Base-by-base conservation (phyloP, 2,113 vertebrate species). In the Lepus americanus region DNA sequence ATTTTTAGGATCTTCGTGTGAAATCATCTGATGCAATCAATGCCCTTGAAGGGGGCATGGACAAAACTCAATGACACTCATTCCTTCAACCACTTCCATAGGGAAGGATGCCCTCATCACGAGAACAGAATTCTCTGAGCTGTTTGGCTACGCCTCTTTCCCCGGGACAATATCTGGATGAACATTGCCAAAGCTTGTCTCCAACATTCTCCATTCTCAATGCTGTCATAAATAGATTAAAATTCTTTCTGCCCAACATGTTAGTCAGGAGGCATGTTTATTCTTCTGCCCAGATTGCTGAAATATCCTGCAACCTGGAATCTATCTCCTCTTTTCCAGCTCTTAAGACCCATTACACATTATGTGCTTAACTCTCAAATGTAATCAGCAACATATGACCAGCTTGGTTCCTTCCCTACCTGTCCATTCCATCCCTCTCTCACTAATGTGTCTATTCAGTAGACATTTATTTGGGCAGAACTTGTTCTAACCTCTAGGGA, bases 171-270 rank as follows among this genome's bases (percentile, higher is more conserved):
- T 70, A 9, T 88, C 31, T 69, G n/a, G 7, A 31, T 59, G 6
- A 27, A 11, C 6, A 74, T 0, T 63, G 51, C 19, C 73, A 87
- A 95, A 97, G 67, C 20, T 2, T 76, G 13, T 31, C 79, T 76
- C 44, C 29, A 87, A 84, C 31, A 87, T 27, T 59, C 25, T 95
- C 55, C 31, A 78, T 93, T 82, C 9, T 89, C 19, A 78, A 55
- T 74, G 89, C 51, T 64, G 87, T 84, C 33, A 22, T 63, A 13
- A 84, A 72, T 44, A 91, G 4, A 89, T 79, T 89, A 79, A 83
- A 94, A 93, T 69, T 14, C 10, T 25, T 61, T 88, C 67, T 67
- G 67, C 49, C 29, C n/a, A 85, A 63, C 31, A 31, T 1, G 0
- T 44, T 61, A 83, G 73, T 81, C 23, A 53, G 36, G 69, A 94